Percentiles rank a stretch among this genome's conserved stretches.
Evolutionary conservation across 1,140 invertebrate genomes (phyloP).

Genomic region (Musca domestica): DNA sequence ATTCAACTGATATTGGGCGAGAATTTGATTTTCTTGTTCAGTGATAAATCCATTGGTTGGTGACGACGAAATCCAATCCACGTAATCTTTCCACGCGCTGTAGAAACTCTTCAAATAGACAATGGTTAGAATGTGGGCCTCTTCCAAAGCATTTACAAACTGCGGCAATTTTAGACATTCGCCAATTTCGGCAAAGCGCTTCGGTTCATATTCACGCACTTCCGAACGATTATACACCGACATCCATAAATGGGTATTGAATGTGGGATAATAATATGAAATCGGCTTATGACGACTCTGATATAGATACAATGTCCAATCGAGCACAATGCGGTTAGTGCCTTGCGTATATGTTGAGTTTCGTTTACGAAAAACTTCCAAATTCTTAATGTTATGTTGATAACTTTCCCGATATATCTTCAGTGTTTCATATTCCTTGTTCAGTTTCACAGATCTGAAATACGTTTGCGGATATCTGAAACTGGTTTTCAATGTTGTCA

Average conservation of each 20-base stretch:
- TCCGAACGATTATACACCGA: constrained; percentile 42
- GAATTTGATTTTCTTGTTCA: constrained; percentile 42
- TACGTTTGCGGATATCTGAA: constrained; percentile 39
- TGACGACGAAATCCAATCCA: constrained; percentile 31
- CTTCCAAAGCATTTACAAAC: constrained; percentile 44
- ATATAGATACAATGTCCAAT: constrained; percentile 46
- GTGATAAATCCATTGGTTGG: constrained; percentile 32
- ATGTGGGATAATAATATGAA: constrained; percentile 47
- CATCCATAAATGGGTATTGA: constrained; percentile 48
- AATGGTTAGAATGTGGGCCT: constrained; percentile 42
- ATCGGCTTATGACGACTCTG: constrained; percentile 48
- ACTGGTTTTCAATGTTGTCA: constrained; percentile 37
- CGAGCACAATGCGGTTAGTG: constrained; percentile 42
- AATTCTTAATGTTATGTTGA: constrained; percentile 43
- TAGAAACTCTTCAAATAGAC: constrained; percentile 49
- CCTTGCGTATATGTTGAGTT: constrained; percentile 46
- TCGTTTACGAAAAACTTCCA: constrained; percentile 36
- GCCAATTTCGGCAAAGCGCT: constrained; percentile 34
- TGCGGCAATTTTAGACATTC: constrained; percentile 46
- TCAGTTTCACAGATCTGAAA: constrained; percentile 37
- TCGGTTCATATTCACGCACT: constrained; percentile 27
- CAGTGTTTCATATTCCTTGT: constrained; percentile 35
- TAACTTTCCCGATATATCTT: constrained; percentile 46
- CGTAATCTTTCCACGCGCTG: constrained; percentile 41
- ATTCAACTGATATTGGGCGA: constrained; percentile 34